A percentile compares a stretch with the other conserved stretches of the same genome.
Conservation (phyloP, 2,797 vertebrate species). For the Lates japonicus region DNA sequence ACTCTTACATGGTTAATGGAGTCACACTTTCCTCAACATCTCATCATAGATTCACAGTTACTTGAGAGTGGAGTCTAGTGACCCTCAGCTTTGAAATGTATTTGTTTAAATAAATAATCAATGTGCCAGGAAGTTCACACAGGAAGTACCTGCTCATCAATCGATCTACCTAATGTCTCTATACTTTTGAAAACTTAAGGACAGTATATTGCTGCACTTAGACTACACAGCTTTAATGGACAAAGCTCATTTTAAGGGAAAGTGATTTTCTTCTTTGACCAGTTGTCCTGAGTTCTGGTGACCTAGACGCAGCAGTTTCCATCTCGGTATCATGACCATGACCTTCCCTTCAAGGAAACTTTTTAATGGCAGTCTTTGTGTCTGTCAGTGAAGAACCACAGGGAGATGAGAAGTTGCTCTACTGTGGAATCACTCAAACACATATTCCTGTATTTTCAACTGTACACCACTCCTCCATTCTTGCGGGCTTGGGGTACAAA, state of each 20-base stretch:
- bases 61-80: constrained; percentile 37
- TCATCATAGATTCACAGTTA: constrained; percentile 5
- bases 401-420: background rate
- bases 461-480: background rate
- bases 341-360: constrained; percentile 1
- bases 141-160: constrained; percentile 74
- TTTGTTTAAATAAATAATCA: constrained; percentile 77
- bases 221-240: constrained; percentile 60
- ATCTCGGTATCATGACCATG: background rate
- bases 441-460: background rate
- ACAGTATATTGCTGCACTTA: constrained; percentile 63
- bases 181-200: constrained; percentile 41
- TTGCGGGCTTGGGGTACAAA: background rate
- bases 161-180: constrained; percentile 72
- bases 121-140: constrained; percentile 66
- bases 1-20: constrained; percentile 35
- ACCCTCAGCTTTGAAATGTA: constrained; percentile 26
- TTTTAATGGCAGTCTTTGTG: constrained; percentile 11
- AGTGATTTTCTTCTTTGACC: constrained; percentile 26
- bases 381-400: background rate
- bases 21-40: constrained; percentile 28
- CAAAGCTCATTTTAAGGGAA: constrained; percentile 28
- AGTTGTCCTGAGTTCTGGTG: constrained; percentile 8
- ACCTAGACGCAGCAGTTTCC: constrained; percentile 28
- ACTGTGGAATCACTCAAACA: background rate